Conservation (phyloP, 2,113 vertebrate species). For the Lanius ludovicianus region DNA sequence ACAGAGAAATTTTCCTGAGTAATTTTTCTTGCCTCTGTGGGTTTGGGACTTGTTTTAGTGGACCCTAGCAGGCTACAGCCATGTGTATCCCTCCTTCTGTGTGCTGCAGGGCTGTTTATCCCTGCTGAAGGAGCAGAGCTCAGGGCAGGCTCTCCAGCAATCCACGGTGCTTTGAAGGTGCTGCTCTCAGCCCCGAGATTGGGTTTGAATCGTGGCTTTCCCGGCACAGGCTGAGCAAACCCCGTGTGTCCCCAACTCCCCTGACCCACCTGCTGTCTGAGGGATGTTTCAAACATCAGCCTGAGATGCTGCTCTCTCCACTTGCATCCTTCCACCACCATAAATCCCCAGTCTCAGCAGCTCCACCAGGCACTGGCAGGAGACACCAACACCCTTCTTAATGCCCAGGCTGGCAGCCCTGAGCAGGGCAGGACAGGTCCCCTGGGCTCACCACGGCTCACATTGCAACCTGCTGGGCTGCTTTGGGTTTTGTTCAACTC, state of each 20-base stretch:
- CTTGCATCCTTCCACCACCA: not conserved
- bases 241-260: fast-evolving
- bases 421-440: not conserved
- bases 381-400: not conserved
- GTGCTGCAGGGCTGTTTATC: not conserved
- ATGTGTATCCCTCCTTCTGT: not conserved
- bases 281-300: not conserved
- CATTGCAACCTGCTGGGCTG: not conserved
- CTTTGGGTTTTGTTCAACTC: not conserved
- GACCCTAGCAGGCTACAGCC: not conserved
- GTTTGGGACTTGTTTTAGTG: not conserved
- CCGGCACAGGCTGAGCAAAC: not conserved
- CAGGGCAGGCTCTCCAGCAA: not conserved
- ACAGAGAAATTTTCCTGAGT: not conserved
- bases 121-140: not conserved
- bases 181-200: not conserved
- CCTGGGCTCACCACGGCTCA: fast-evolving
- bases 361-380: not conserved
- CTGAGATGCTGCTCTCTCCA: not conserved
- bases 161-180: fast-evolving
- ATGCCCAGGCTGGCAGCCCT: fast-evolving
- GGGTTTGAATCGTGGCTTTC: fast-evolving
- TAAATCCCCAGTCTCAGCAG: fast-evolving
- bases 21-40: not conserved
- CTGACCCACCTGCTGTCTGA: not conserved